phyloP scores from a whole-genome alignment of 2,888 invertebrate species.

The Cerastis rubricosa region DNA sequence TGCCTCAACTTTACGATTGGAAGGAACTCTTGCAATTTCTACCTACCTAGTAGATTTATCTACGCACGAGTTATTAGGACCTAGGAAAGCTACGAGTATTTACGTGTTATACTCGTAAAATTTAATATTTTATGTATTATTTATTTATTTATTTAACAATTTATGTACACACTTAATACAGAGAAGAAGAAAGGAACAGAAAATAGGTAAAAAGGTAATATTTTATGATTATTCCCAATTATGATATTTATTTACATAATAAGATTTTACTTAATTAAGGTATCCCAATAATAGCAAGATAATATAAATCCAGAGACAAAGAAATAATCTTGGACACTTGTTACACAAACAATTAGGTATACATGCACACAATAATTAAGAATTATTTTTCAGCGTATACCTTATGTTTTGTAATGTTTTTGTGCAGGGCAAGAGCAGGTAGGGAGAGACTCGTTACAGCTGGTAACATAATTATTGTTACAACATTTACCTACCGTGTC shows the following conservation, averaged over 20 bases:
- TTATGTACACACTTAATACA: too few relatives aligned
- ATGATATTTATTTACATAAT: too few relatives aligned
- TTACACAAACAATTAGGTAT: background rate
- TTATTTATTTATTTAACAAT: too few relatives aligned
- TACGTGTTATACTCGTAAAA: too few relatives aligned
- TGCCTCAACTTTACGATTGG: background rate
- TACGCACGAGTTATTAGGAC: background rate
- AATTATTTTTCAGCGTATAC: background rate
- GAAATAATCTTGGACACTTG: background rate
- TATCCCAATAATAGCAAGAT: background rate
- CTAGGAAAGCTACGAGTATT: background rate
- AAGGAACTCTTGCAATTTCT: constrained; percentile 8
- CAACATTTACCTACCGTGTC: background rate
- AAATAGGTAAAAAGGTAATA: too few relatives aligned
- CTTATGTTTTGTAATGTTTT: background rate
- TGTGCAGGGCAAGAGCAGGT: background rate
- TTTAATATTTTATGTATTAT: too few relatives aligned
- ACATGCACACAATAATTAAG: background rate
- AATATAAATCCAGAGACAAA: background rate
- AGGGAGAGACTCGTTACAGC: background rate
- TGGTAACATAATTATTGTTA: background rate
- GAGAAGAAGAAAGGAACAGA: too few relatives aligned
- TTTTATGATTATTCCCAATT: too few relatives aligned
- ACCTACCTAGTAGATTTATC: background rate
- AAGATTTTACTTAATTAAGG: background rate